Conservation (phyloP, 2,888 invertebrate species). For the Drosophila kanekoi region DNA sequence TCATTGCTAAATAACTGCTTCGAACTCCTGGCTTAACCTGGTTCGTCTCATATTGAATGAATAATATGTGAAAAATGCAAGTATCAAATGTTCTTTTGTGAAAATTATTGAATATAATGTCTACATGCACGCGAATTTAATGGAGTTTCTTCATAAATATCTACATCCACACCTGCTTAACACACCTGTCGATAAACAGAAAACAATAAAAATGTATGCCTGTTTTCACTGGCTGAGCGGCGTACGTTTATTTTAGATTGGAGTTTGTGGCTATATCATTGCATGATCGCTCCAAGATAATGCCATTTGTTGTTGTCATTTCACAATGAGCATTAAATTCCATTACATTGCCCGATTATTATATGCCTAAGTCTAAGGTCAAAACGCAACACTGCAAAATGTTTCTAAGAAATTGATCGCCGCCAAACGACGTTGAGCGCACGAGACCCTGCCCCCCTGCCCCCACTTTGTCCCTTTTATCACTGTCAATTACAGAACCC, state of each 20-base stretch:
- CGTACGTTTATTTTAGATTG: slow-evolving; percentile 2
- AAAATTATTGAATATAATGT: too few relatives aligned
- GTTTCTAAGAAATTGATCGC: slow-evolving; percentile 56
- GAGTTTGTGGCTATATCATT: slow-evolving; percentile 15
- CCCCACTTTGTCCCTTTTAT: not conserved
- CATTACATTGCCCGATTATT: slow-evolving; percentile 49
- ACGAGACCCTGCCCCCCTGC: too few relatives aligned
- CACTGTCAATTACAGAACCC: slow-evolving; percentile 21
- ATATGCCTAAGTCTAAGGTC: slow-evolving; percentile 40
- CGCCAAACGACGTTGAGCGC: slow-evolving; percentile 13
- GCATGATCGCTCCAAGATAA: slow-evolving; percentile 19
- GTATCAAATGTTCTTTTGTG: too few relatives aligned
- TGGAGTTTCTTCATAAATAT: too few relatives aligned
- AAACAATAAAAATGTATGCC: too few relatives aligned
- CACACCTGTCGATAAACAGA: too few relatives aligned
- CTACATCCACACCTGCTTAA: too few relatives aligned
- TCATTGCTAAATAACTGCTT: too few relatives aligned
- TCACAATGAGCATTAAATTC: slow-evolving; percentile 39
- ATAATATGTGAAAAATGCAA: too few relatives aligned
- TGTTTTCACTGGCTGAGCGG: not conserved
- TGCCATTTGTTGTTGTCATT: slow-evolving; percentile 35
- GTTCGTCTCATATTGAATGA: too few relatives aligned
- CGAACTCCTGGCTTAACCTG: too few relatives aligned
- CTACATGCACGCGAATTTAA: too few relatives aligned
- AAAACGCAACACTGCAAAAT: slow-evolving; percentile 40